Conservation (phyloP, 2,113 vertebrate species). For the Podarcis muralis region DNA sequence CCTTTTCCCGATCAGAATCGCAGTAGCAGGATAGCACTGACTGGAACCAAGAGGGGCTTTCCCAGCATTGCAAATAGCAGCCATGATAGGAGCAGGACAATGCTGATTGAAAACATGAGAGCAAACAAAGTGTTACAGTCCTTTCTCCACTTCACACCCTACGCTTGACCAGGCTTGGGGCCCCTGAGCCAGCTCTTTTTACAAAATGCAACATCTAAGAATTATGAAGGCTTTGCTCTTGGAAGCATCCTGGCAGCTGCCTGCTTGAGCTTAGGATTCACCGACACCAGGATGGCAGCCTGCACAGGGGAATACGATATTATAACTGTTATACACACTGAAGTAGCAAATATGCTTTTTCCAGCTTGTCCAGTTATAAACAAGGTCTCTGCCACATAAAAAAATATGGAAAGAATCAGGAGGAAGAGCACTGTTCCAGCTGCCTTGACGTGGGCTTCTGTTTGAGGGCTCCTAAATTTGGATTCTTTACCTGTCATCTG, state of each 20-base stretch:
- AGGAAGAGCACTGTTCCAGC: neutral
- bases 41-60: no score
- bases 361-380: accelerated
- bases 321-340: neutral
- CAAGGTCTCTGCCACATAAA: neutral
- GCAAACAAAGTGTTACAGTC: no score
- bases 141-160: no score
- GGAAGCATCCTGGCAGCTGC: neutral
- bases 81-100: no score
- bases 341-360: accelerated
- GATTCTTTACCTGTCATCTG: neutral
- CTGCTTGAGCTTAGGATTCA: neutral
- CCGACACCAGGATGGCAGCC: neutral
- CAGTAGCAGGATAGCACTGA: no score
- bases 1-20: no score
- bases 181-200: no score
- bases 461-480: neutral
- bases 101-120: no score
- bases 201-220: neutral
- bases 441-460: neutral
- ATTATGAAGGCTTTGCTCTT: neutral
- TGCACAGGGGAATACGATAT: neutral
- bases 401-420: neutral
- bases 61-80: no score
- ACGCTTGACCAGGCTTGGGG: no score